A percentile compares a stretch with the other conserved stretches of the same genome.
These are phyloP conservation scores for Anser brachyrhynchus DNA, from an alignment of 2,113 vertebrate species.

Conservation along the genomic window DNA sequence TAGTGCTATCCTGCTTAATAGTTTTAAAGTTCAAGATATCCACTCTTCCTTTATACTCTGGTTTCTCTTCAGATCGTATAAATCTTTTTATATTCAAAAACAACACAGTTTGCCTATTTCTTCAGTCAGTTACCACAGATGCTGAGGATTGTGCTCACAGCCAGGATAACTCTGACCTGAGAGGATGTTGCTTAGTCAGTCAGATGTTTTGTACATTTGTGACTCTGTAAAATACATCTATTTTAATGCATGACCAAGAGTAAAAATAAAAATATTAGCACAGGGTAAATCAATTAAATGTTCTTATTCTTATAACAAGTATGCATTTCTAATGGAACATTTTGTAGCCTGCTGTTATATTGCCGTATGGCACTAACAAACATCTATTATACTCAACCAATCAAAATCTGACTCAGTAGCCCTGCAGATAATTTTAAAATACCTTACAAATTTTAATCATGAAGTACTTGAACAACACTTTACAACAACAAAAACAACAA, in stretches of 20 bases:
- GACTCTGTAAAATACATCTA: neutral
- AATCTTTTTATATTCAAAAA: conserved; percentile 11
- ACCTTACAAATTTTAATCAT: neutral
- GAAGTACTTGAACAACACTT: neutral
- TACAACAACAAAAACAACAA: neutral
- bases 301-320: neutral
- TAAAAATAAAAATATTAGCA: neutral
- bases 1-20: neutral
- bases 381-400: neutral
- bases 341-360: neutral
- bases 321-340: neutral
- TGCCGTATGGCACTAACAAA: neutral
- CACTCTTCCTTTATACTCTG: neutral
- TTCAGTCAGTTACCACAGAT: neutral
- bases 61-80: conserved; percentile 49
- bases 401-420: neutral
- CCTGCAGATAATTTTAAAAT: neutral
- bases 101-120: neutral
- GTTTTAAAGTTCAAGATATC: neutral
- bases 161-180: neutral
- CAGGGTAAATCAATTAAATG: neutral
- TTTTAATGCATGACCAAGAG: conserved; percentile 14
- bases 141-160: neutral
- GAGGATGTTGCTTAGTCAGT: neutral
- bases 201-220: neutral